Base-by-base conservation (phyloP, 1,140 invertebrate species). In the Brachionus calyciflorus region DNA sequence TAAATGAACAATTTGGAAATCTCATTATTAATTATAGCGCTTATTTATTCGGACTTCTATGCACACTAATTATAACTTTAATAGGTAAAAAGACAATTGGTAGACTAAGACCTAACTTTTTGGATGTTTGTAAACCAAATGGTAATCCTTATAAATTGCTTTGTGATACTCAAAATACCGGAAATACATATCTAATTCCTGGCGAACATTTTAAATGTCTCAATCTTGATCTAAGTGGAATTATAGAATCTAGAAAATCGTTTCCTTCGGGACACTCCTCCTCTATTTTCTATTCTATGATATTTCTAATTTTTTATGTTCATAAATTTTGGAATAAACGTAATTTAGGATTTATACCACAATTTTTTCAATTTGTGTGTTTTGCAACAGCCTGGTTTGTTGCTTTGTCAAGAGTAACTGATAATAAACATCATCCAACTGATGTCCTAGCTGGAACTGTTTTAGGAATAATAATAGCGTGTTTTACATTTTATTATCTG, bases 391-490 rank as follows among this genome's bases (percentile, higher is more conserved):
- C 69, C 1, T 73, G 46, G 46, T 73, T 33, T 41, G 33, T 55
- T 17, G 73, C 51, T n/a, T 17, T 94, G 84, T 90, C 91, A 7
- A 87, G 93, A 30, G 88, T 95, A 12, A 91, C 91, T 0, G 90
- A 96, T 86, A 93, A 94, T 84, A 95, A 94, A 84, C 93, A 96
- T 84, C 93, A 96, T 81, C 94, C 92, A 91, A 92, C 91, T 80
- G 90, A 91, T 82, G 90, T 91, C 5, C 81, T 89, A 2, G 86
- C 87, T 70, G 90, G 90, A n/a, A 82, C 85, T 10, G 77, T 86
- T 49, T 84, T 89, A 69, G 90, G 90, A 28, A 82, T 83, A 21
- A 65, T 87, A 30, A 83, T 88, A 57, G 89, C 89, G 63, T 69
- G 85, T 41, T 79, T 73, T 73, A 73, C 69, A 17, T 73, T 73